A percentile compares a stretch with the other conserved stretches of the same genome.
phyloP scores from a whole-genome alignment of 2,888 invertebrate genomes.

The Argyresthia albistria region DNA sequence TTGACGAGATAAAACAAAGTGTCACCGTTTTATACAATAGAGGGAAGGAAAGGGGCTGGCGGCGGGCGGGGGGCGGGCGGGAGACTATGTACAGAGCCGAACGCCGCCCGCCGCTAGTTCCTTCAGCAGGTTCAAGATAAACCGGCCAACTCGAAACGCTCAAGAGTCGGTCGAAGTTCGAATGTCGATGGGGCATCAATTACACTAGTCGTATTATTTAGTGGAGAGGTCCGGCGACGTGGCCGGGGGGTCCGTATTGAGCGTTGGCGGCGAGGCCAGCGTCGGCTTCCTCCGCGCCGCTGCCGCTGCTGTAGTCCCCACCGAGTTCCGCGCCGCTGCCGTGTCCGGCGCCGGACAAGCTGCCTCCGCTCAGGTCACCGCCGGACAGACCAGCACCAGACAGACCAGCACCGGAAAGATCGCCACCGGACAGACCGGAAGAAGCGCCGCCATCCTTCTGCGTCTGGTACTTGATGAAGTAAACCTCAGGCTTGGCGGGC shows the following conservation, averaged over 20 bases:
- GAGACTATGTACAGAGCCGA: conserved; percentile 52
- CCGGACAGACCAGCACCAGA: conserved; percentile 38
- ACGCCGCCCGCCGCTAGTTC: conserved; percentile 24
- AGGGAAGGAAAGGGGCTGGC: conserved; percentile 13
- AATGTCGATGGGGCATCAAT: too few relatives aligned
- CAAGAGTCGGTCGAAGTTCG: too few relatives aligned
- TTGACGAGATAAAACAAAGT: conserved; percentile 30
- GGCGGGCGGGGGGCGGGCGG: conserved; percentile 22
- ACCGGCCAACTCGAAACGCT: too few relatives aligned
- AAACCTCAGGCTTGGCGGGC: conserved; percentile 91
- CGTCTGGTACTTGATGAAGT: conserved; percentile 89
- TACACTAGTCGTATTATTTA: conserved; percentile 19
- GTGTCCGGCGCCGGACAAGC: conserved; percentile 20
- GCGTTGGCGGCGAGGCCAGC: conserved; percentile 48
- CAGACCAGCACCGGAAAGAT: conserved; percentile 32
- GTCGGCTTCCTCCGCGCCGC: conserved; percentile 31
- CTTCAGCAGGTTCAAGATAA: too few relatives aligned
- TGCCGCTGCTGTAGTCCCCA: conserved; percentile 41
- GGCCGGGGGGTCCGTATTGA: conserved; percentile 67
- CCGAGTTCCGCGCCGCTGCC: conserved; percentile 35
- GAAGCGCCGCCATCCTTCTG: conserved; percentile 65
- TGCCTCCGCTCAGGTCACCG: conserved; percentile 29
- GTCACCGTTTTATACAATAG: too few relatives aligned
- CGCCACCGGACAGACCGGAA: conserved; percentile 28
- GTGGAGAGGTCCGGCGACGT: conserved; percentile 62